Conservation (phyloP, 1,140 invertebrate genomes). For the Macrobrachium rosenbergii region DNA sequence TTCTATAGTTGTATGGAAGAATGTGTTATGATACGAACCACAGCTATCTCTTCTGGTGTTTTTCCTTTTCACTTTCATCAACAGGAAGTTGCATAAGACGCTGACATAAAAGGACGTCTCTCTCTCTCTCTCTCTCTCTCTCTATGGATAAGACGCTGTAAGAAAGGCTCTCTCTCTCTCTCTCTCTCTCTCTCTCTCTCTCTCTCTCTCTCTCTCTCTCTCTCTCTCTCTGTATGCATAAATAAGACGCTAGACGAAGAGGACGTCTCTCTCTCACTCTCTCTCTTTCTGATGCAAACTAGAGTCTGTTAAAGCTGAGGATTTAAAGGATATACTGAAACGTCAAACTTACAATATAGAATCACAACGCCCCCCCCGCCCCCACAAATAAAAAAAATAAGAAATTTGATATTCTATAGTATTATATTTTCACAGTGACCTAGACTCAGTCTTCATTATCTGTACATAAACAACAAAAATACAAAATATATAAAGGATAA, state of each 20-base stretch:
- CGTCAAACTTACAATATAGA: neutral
- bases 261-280: neutral
- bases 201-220: neutral
- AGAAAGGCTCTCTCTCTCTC: neutral
- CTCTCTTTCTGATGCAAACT: neutral
- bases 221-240: too few relatives aligned
- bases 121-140: too few relatives aligned
- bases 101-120: neutral
- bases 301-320: too few relatives aligned
- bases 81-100: neutral
- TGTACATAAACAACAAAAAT: too few relatives aligned
- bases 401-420: too few relatives aligned
- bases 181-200: neutral
- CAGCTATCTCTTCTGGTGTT: neutral
- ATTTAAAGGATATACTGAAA: too few relatives aligned
- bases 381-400: neutral
- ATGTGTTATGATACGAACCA: too few relatives aligned
- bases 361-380: neutral
- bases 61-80: neutral
- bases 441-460: too few relatives aligned
- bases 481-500: too few relatives aligned
- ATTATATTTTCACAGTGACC: too few relatives aligned
- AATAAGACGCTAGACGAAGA: too few relatives aligned
- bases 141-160: too few relatives aligned
- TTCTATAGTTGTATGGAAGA: neutral